A percentile compares a stretch with the other conserved stretches of the same genome.
Conservation (phyloP, 2,888 invertebrate genomes). For the Drosophila limbata region DNA sequence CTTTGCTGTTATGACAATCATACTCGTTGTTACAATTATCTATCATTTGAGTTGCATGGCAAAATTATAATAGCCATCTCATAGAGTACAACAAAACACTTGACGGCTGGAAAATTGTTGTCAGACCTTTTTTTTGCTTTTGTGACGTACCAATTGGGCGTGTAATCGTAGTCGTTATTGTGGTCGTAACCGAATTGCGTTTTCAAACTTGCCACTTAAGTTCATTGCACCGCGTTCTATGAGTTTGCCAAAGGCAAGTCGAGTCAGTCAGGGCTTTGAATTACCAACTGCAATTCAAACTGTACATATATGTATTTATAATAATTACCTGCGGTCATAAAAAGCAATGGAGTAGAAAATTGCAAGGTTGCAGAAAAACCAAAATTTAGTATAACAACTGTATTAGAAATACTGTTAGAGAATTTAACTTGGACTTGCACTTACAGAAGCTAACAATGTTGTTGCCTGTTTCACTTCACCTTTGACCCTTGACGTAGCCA, state of each 20-base stretch:
- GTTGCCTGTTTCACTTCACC: conserved; percentile 15
- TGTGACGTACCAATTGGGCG: conserved; percentile 43
- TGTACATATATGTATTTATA: conserved; percentile 19
- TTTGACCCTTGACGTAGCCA: conserved; percentile 17
- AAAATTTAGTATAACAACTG: conserved; percentile 20
- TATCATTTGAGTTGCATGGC: conserved; percentile 14
- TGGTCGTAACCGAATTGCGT: conserved; percentile 54
- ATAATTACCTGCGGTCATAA: conserved; percentile 62
- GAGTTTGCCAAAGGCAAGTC: conserved; percentile 37
- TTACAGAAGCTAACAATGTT: conserved; percentile 8
- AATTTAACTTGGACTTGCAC: background rate
- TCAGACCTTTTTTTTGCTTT: conserved; percentile 24
- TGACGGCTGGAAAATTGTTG: conserved; percentile 16
- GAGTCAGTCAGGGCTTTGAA: conserved; percentile 48
- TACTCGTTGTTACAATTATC: conserved; percentile 4
- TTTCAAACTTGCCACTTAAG: conserved; percentile 42
- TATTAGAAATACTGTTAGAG: conserved; percentile 23
- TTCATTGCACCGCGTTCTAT: conserved; percentile 66
- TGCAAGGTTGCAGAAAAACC: conserved; percentile 65
- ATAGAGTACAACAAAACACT: conserved; percentile 19
- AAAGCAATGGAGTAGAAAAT: conserved; percentile 71
- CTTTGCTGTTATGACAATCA: conserved; percentile 9
- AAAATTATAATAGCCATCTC: conserved; percentile 16
- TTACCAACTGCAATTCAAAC: conserved; percentile 42
- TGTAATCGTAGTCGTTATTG: conserved; percentile 49